Conservation (phyloP, 2,888 invertebrate species). For the Augiades crinisus region DNA sequence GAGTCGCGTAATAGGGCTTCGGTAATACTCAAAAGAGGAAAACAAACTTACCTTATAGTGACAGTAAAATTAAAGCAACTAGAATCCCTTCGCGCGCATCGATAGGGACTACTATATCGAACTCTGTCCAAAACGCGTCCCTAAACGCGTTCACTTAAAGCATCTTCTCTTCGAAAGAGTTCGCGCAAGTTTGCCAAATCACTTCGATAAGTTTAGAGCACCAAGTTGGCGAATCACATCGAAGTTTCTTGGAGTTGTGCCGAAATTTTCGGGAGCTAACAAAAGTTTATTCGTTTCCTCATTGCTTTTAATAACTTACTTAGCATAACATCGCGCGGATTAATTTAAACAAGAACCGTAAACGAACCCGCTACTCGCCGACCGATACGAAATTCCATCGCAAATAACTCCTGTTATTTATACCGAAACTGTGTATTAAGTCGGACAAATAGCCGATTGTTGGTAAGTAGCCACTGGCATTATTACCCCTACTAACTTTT, state of each 20-base stretch:
- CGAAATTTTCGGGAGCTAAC: constrained; percentile 55
- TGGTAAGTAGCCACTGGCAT: no score
- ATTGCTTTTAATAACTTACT: constrained; percentile 50
- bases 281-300: constrained; percentile 57
- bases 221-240: constrained; percentile 55
- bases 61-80: constrained; percentile 1
- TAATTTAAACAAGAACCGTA: constrained; percentile 16
- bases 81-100: neutral
- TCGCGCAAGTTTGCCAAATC: constrained; percentile 70
- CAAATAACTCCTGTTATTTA: neutral
- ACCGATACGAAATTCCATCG: neutral
- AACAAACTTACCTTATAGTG: no score
- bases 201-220: constrained; percentile 63
- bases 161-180: constrained; percentile 58
- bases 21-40: no score
- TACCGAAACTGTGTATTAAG: neutral
- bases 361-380: neutral
- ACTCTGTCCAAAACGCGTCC: no score
- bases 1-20: no score
- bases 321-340: constrained; percentile 37
- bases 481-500: no score
- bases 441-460: no score
- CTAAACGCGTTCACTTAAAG: constrained; percentile 42
- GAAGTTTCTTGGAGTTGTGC: constrained; percentile 69
- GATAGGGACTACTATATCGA: constrained; percentile 18